Percentiles rank a stretch among this genome's conserved stretches.
Evolutionary conservation across 2,113 vertebrate genomes (phyloP).

Genomic region (Phylloscopus trochiloides): DNA sequence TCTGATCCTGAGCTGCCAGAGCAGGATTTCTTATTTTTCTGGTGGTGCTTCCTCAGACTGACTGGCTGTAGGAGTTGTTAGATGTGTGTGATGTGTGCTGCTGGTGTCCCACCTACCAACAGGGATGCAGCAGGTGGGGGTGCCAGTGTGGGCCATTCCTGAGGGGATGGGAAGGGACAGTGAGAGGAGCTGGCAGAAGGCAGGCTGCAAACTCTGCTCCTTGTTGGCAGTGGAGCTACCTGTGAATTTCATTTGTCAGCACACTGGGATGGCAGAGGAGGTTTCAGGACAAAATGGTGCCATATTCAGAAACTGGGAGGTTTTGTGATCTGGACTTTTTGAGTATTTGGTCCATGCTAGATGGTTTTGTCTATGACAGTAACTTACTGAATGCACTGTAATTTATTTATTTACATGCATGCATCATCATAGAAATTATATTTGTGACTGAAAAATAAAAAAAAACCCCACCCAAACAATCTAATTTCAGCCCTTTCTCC

Average conservation of each 20-base stretch:
- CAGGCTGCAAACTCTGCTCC: background rate
- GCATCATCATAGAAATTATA: background rate
- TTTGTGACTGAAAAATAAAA: background rate
- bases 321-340: background rate
- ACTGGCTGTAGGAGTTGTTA: background rate
- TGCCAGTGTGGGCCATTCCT: background rate
- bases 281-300: background rate
- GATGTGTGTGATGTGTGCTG: background rate
- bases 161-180: background rate
- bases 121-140: background rate
- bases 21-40: background rate
- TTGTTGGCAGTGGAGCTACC: background rate
- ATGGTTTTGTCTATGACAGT: background rate
- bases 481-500: background rate
- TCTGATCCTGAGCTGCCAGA: background rate
- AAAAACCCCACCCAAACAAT: background rate
- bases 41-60: background rate
- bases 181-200: fast-evolving
- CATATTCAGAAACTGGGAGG: background rate
- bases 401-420: background rate
- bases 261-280: background rate
- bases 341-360: background rate
- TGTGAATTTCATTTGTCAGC: background rate
- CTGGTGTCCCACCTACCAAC: background rate
- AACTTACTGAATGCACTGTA: background rate